Evolutionary conservation across 2,113 vertebrate genomes (phyloP), one percentile per base, ranked within the genome.

Genomic region (Aptenodytes forsteri): DNA sequence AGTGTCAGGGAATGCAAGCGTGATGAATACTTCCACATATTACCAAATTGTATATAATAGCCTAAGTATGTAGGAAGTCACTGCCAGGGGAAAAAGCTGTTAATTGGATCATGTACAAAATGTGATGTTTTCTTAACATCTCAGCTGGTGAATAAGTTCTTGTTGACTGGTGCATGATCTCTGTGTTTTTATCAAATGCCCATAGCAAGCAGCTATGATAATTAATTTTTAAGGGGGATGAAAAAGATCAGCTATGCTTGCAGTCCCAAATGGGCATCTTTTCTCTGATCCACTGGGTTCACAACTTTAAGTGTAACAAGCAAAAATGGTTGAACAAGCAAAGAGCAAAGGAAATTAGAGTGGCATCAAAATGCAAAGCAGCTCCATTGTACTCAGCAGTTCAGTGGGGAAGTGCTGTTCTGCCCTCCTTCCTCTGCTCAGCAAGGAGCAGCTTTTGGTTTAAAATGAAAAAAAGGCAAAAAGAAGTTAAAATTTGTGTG

Each of bases 181-280:
- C 72, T 62, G 72, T 52, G 40, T 61, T 96, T 89, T 62, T 90
- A 62, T 85, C 87, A 89, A 81, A 94, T 40, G 52, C 61, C 44
- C 17, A 2, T 5, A 87, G 40, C 36, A 82, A 89, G 62, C 20
- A 79, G 73, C 81, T 77, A 77, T 55, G 73, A 78, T 69, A 93
- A 95, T 95, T 96, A 84, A 94, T 94, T 94, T 96, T 97, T 93
- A 87, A 97, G 94, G 71, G 56, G 26, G 21, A 77, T 94, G 84
- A 69, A 76, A 87, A 87, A 72, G 56, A 92, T 84, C 69, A 83
- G 59, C 61, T 87, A 27, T 91, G 76, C 75, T 61, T 73, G 75
- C 64, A 76, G 58, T 80, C 75, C 78, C 89, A 93, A 62, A 79
- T 30, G 65, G 54, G 32, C 4, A 0, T 47, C 47, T 80, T 72